These are phyloP conservation scores for Gallinago paraguaiae DNA, from an alignment of 2,113 vertebrate species.

Conservation along the genomic window DNA sequence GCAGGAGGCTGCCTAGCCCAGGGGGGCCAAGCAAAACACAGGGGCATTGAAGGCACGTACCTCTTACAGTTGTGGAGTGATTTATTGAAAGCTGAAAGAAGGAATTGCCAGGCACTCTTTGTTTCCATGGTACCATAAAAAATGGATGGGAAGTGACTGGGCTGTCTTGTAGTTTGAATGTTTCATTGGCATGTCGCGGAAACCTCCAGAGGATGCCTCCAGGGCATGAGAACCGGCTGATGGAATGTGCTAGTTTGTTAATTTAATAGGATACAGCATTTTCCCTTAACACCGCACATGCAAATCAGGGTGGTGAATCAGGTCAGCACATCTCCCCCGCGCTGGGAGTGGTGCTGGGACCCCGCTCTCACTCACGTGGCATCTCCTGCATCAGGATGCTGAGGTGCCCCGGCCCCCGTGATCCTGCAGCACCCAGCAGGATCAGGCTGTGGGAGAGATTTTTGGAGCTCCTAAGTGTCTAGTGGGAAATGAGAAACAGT, in stretches of 20 bases:
- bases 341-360: background rate
- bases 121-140: slow-evolving; percentile 72
- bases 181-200: slow-evolving; percentile 56
- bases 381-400: background rate
- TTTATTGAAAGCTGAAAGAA: slow-evolving; percentile 50
- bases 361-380: background rate
- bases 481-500: background rate
- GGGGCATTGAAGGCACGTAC: background rate
- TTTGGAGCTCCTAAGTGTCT: background rate
- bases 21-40: background rate
- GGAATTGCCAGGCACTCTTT: slow-evolving; percentile 28
- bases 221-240: slow-evolving; percentile 61
- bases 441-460: background rate
- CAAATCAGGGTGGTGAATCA: slow-evolving; percentile 42
- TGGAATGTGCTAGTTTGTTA: slow-evolving; percentile 67
- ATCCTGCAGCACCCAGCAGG: accelerated
- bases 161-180: slow-evolving; percentile 56
- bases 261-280: slow-evolving; percentile 58
- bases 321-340: slow-evolving; percentile 9
- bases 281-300: slow-evolving; percentile 6
- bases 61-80: slow-evolving; percentile 32
- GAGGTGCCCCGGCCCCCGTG: background rate
- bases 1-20: background rate
- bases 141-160: slow-evolving; percentile 69
- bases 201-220: slow-evolving; percentile 67